Base-by-base conservation (phyloP, 1,140 invertebrate genomes). In the Polypedilum vanderplanki region DNA sequence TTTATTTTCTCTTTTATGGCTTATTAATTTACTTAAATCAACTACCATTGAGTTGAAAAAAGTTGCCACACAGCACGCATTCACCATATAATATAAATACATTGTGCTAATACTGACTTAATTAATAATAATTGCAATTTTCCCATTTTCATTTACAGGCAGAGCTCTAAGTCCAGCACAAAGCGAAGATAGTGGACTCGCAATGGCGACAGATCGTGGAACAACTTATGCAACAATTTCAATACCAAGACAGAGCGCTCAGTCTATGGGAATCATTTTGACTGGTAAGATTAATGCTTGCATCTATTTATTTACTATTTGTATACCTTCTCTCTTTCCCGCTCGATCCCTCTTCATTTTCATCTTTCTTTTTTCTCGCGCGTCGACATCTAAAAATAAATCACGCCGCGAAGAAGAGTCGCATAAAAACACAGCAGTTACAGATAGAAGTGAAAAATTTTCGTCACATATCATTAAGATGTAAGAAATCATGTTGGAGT, bases 131-230 rank as follows among this genome's bases (percentile, higher is more conserved):
- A 18, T 70, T 70, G 15, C 5, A 20, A 22, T 57, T 57, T 57
- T 57, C 0, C 24, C 46, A 57, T 17, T 17, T 70, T 20, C n/a
- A 67, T 20, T 78, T 81, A 80, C 80, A 76, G 81, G 82, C 76
- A 80, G 81, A 15, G 81, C 81, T 73, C 81, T 83, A 80, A 81
- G 80, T 79, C 81, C 81, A 41, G 81, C 81, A 75, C 81, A 83
- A 75, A 82, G 81, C 15, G 81, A 83, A 77, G 81, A 83, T 77
- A 80, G 79, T 20, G 81, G 81, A 24, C 75, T 83, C 73, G 81
- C 81, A 41, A 33, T 33, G 24, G 24, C 24, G 1, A 80, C 81
- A 73, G 81, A 83, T 76, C 77, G 81, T n/a, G 81, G 81, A 73
- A 81, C 81, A 18, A 82, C 80, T 75, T 83, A 81, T 76, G 80